Evolutionary conservation across 1,140 invertebrate species (phyloP), one percentile per base, ranked within the genome.

Genomic region (Bombus picipes): DNA sequence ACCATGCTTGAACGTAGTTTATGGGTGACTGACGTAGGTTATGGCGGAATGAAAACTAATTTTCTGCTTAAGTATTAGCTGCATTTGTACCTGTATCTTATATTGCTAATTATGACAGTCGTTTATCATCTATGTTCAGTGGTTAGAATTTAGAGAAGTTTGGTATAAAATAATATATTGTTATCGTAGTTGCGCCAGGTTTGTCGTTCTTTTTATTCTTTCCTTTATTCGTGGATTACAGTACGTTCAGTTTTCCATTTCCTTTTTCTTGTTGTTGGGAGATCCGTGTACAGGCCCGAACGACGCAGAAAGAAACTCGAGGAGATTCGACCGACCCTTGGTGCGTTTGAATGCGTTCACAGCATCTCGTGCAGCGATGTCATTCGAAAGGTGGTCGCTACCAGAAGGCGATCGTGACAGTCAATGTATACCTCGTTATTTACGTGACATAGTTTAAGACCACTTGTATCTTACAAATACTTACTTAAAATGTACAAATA

Each of bases 401-500:
- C 59, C 87, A 89, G 87, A 71, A 89, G 79, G 79, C 62, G 39
- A n/a, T 18, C 77, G 43, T 53, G 74, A 87, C 80, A 80, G 57
- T 57, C 37, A 39, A 22, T 37, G 73, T 88, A 85, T 18, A 41
- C 37, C 39, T 43, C 34, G 39, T 73, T 89, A 88, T 88, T 89
- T 89, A 89, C 66, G 82, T 73, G 79, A 62, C 82, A 62, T 85
- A 89, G 71, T 88, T 89, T 73, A 88, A 81, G 76, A 85, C 81
- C 57, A 59, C 39, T 62, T 28, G 47, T 78, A 53, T 47, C 47
- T 18, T 47, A 47, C 47, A 47, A 47, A 47, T 47, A 47, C 47
- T 47, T 18, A 47, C 18, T 53, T 53, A 18, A 53, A 53, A 22
- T 22, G 47, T 53, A 53, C 18, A 53, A 53, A 22, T 53, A 53